These are phyloP conservation scores for Montipora capricornis DNA, from an alignment of 64 coral and sea anemone species.

Conservation along the genomic window DNA sequence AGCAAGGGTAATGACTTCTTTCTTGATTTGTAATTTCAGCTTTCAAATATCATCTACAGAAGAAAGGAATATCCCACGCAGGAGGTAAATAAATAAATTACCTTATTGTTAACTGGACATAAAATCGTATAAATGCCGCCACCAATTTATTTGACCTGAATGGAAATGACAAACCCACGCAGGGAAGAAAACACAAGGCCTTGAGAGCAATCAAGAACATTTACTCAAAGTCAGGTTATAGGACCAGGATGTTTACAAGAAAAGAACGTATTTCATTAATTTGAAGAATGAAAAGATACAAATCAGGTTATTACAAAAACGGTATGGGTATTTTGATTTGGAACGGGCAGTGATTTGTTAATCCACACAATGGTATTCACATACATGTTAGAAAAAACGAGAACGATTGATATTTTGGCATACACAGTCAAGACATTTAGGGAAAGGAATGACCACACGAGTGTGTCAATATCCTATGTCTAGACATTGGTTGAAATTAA, in stretches of 20 bases:
- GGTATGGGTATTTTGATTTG: not conserved
- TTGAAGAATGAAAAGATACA: not conserved
- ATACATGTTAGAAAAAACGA: not conserved
- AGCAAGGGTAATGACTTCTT: not conserved
- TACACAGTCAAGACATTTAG: not conserved
- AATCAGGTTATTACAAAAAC: not conserved
- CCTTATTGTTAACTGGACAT: slow-evolving; percentile 21
- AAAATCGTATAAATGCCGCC: not conserved
- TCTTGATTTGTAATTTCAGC: slow-evolving; percentile 52
- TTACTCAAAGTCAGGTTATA: not conserved
- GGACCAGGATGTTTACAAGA: not conserved
- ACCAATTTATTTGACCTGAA: not conserved
- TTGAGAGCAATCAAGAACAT: not conserved
- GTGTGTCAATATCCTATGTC: not conserved
- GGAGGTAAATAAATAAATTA: slow-evolving; percentile 59
- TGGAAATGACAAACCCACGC: slow-evolving; percentile 1
- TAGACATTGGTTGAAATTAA: no score
- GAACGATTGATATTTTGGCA: not conserved
- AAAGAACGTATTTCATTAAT: not conserved
- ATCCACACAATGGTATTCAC: not conserved
- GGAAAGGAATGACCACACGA: not conserved
- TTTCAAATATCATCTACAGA: slow-evolving; percentile 94
- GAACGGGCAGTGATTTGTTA: not conserved
- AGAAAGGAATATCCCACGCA: slow-evolving; percentile 88
- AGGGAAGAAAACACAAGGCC: not conserved